A percentile compares a stretch with the other conserved stretches of the same genome.
phyloP scores from a whole-genome alignment of 2,113 vertebrate species.

The Sapayoa aenigma region DNA sequence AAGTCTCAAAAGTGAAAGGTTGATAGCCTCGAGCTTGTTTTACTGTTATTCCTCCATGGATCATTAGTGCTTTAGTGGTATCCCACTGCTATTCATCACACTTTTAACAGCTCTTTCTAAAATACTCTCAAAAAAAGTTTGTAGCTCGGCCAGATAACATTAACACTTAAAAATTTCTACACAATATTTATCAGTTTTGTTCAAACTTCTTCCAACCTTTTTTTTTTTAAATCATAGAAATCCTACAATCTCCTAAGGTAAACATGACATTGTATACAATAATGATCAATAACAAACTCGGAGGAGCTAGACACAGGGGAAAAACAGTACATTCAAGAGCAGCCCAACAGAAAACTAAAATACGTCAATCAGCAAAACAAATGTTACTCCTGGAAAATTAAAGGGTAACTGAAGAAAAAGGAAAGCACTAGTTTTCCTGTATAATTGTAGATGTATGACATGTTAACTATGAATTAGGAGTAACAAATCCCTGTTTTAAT shows the following conservation, averaged over 20 bases:
- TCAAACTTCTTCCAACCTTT: not conserved
- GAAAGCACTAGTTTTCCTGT: not conserved
- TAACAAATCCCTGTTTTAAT: not conserved
- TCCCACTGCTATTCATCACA: not conserved
- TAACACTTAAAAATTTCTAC: not conserved
- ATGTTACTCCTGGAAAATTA: not conserved
- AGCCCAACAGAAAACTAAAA: not conserved
- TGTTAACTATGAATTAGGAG: not conserved
- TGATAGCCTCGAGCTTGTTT: not conserved
- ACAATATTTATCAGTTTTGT: not conserved
- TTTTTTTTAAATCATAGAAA: not conserved
- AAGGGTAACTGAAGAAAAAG: not conserved
- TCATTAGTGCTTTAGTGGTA: constrained; percentile 17
- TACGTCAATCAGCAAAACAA: not conserved
- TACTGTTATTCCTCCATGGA: not conserved
- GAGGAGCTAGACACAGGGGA: not conserved
- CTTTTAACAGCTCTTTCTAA: not conserved
- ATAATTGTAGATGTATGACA: not conserved
- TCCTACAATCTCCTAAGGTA: not conserved
- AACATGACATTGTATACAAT: not conserved
- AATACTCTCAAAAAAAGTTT: not conserved
- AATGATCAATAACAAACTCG: not conserved
- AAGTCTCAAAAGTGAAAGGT: not conserved
- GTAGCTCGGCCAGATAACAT: not conserved
- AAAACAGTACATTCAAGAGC: not conserved